These are phyloP conservation scores for Dromas ardeola DNA, from an alignment of 2,113 vertebrate genomes.

Conservation along the genomic window DNA sequence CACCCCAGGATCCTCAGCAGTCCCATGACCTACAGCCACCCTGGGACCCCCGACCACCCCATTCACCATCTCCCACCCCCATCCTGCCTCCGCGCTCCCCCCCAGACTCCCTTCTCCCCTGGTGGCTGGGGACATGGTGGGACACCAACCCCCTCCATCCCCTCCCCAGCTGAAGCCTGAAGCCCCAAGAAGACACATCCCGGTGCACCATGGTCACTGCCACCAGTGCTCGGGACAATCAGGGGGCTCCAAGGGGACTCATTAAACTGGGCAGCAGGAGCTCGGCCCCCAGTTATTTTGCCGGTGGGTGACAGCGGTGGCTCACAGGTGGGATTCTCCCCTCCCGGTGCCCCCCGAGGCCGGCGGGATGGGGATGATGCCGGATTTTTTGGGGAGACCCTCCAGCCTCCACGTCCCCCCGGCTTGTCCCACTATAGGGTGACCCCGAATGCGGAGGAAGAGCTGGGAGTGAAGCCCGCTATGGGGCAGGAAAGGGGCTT, in stretches of 20 bases:
- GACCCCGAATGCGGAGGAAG: not conserved
- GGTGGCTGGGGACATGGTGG: fast-evolving
- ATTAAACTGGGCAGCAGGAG: not conserved
- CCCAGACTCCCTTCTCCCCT: too few species aligned
- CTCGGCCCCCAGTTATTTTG: not conserved
- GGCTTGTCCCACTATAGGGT: not conserved
- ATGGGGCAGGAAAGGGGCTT: too few species aligned
- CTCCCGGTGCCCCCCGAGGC: not conserved
- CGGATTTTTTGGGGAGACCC: not conserved
- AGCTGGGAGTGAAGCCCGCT: not conserved
- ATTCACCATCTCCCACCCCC: not conserved
- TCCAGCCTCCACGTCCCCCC: too few species aligned
- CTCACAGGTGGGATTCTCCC: not conserved
- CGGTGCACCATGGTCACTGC: not conserved
- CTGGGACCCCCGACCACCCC: not conserved
- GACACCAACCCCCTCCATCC: not conserved
- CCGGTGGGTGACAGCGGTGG: not conserved
- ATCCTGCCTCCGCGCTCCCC: not conserved
- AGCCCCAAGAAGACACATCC: not conserved
- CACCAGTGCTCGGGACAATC: not conserved
- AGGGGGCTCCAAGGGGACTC: not conserved
- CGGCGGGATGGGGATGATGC: not conserved
- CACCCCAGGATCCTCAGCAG: not conserved
- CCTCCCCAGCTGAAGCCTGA: not conserved
- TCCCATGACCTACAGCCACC: not conserved